Evolutionary conservation across 1,140 invertebrate genomes (phyloP).

Genomic region (Harlomillsia oculata): DNA sequence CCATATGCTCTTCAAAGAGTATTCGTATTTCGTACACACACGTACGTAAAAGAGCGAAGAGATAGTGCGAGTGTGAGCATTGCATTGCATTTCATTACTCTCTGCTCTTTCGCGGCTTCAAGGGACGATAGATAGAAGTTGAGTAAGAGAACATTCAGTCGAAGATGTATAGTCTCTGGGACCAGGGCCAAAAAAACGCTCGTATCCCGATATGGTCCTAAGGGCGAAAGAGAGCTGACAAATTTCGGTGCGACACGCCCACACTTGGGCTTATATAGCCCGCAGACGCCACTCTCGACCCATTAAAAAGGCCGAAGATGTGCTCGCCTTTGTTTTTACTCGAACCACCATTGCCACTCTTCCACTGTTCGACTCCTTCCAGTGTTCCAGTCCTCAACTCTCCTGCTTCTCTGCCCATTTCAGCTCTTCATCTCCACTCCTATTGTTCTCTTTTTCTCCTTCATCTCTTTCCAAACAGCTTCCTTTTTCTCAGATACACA

Average conservation of each 20-base stretch:
- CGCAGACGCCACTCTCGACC: slow-evolving; percentile 34
- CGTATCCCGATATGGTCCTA: slow-evolving; percentile 26
- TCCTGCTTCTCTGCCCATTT: slow-evolving; percentile 12
- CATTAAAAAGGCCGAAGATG: slow-evolving; percentile 31
- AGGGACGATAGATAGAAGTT: background rate
- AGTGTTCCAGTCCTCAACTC: background rate
- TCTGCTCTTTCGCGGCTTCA: background rate
- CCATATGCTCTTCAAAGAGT: too few relatives aligned
- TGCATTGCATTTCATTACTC: background rate
- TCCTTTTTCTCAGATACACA: background rate
- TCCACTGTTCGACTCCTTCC: slow-evolving; percentile 14
- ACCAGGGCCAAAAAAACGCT: slow-evolving; percentile 22
- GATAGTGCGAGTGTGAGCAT: background rate
- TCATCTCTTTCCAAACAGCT: background rate
- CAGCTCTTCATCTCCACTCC: slow-evolving; percentile 1
- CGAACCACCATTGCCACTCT: slow-evolving; percentile 30
- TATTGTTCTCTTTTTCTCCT: slow-evolving; percentile 11
- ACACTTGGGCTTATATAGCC: slow-evolving; percentile 34
- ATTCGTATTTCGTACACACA: too few relatives aligned
- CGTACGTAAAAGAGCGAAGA: background rate
- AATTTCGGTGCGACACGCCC: slow-evolving; percentile 36
- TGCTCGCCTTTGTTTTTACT: slow-evolving; percentile 35
- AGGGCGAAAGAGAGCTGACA: slow-evolving; percentile 33
- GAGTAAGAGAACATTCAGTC: slow-evolving; percentile 4
- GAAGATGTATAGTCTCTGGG: slow-evolving; percentile 20